Evolutionary conservation across 2,797 vertebrate species (phyloP).

Genomic region (Neosilurus mollespiculum): DNA sequence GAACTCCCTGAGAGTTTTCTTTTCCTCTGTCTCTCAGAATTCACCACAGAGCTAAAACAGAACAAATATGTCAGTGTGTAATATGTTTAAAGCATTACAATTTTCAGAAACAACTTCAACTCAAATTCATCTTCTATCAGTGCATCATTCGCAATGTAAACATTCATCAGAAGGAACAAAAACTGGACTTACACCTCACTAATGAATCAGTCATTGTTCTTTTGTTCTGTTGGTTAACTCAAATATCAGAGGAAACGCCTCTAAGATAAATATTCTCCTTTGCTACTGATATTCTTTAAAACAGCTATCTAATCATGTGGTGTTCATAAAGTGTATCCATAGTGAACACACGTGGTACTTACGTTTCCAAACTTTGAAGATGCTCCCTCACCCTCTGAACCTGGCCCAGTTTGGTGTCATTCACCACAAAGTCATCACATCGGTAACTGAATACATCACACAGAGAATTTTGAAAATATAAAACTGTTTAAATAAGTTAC

Average conservation of each 20-base stretch:
- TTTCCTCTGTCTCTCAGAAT: constrained; percentile 89
- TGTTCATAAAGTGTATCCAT: neutral
- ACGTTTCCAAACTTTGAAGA: constrained; percentile 97
- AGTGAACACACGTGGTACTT: constrained; percentile 64
- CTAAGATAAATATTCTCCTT: neutral
- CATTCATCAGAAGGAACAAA: neutral
- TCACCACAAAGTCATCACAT: constrained; percentile 98
- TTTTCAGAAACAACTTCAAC: neutral
- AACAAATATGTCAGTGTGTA: constrained; percentile 52
- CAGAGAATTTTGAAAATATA: neutral
- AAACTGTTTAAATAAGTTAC: neutral
- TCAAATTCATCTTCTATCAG: neutral
- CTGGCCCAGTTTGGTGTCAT: constrained; percentile 92
- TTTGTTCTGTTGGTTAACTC: neutral
- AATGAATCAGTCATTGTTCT: neutral
- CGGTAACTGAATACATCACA: constrained; percentile 81
- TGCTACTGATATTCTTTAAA: neutral
- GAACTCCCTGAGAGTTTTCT: constrained; percentile 88
- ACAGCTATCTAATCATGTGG: neutral
- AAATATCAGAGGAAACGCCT: no score
- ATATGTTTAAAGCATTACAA: neutral
- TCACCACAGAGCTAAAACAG: constrained; percentile 79
- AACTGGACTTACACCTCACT: neutral
- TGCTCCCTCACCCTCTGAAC: constrained; percentile 95
- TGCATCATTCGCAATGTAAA: neutral